A percentile compares a stretch with the other conserved stretches of the same genome.
Conservation (phyloP, 2,797 vertebrate species). For the Melanotaenia pygmaea region DNA sequence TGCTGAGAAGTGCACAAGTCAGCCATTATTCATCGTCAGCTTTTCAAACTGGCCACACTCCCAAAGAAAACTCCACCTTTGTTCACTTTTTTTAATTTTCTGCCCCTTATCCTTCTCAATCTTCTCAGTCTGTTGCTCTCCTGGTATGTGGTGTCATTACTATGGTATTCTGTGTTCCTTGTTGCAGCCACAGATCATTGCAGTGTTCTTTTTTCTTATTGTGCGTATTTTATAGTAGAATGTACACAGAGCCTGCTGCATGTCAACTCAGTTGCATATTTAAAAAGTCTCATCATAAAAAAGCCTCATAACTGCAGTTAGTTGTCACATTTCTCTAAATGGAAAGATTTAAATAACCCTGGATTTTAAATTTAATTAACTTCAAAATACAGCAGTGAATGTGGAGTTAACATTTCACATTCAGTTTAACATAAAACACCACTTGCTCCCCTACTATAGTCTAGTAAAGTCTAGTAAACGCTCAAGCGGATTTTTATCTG, state of each 20-base stretch:
- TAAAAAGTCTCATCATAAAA: neutral
- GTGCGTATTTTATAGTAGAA: neutral
- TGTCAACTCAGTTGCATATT: slow-evolving; percentile 30
- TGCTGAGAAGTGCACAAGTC: slow-evolving; percentile 68
- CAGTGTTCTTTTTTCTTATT: neutral
- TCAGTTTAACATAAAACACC: neutral
- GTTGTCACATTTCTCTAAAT: neutral
- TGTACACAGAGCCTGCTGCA: no score
- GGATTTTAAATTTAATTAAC: slow-evolving; percentile 1
- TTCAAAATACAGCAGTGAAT: neutral
- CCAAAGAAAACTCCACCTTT: slow-evolving; percentile 57
- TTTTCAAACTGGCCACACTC: slow-evolving; percentile 49
- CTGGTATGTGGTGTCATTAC: slow-evolving; percentile 71
- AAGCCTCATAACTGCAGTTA: slow-evolving; percentile 13
- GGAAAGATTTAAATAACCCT: slow-evolving; percentile 1
- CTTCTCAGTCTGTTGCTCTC: slow-evolving; percentile 70
- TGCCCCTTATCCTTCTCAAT: slow-evolving; percentile 73
- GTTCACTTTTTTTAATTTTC: slow-evolving; percentile 59
- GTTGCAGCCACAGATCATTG: slow-evolving; percentile 31
- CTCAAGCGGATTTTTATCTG: neutral
- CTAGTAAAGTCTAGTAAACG: neutral
- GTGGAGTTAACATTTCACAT: neutral
- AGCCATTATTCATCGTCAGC: slow-evolving; percentile 66
- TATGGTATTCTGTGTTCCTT: slow-evolving; percentile 60
- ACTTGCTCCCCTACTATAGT: neutral